Base-by-base conservation (phyloP, 2,797 vertebrate genomes). In the Pogoniulus pusillus region DNA sequence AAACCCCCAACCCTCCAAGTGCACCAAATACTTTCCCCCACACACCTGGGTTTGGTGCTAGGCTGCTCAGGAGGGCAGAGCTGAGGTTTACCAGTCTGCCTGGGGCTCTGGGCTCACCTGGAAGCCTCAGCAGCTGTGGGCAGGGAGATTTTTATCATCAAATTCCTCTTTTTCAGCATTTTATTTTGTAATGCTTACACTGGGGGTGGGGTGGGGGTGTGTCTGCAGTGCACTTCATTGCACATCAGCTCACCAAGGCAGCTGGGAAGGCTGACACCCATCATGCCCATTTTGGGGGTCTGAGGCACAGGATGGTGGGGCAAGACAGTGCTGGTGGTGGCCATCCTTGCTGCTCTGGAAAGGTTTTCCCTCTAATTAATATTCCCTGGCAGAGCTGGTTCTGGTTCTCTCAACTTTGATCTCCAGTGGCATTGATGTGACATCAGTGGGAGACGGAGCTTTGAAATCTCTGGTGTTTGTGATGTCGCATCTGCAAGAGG, bases 401-500 rank as follows among this genome's bases (percentile, higher is more conserved):
- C 82, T 93, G 82, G 53, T 45, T 82, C 60, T 85, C 75, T 82
- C 11, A 3, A 71, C 95, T 96, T 96, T 96, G 53, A 93, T 96
- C 87, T 91, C 55, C 1, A 2, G n/a, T 81, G 72, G 90, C 81
- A 91, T 85, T 94, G 92, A 93, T 82, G 94, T 90, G 75, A 95
- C 85, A 87, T 93, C 90, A 92, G 34, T 82, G 82, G 80, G 85
- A 88, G 57, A 82, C 0, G 3, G 35, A 39, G 74, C 89, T 94
- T 93, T 92, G 91, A 93, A 94, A 74, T 73, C 81, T 82, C 93
- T 96, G 47, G 71, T 88, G 8, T 85, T 85, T 72, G 76, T 2
- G 8, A 26, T 39, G 84, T 43, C 27, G 23, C 26, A 39, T 86
- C 88, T 51, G 78, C 0, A 1, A 45, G 68, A 73, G 63, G n/a